A percentile compares a stretch with the other conserved stretches of the same genome.
These are phyloP conservation scores for Ptilonorhynchus violaceus DNA, from an alignment of 2,113 vertebrate species.

Conservation along the genomic window DNA sequence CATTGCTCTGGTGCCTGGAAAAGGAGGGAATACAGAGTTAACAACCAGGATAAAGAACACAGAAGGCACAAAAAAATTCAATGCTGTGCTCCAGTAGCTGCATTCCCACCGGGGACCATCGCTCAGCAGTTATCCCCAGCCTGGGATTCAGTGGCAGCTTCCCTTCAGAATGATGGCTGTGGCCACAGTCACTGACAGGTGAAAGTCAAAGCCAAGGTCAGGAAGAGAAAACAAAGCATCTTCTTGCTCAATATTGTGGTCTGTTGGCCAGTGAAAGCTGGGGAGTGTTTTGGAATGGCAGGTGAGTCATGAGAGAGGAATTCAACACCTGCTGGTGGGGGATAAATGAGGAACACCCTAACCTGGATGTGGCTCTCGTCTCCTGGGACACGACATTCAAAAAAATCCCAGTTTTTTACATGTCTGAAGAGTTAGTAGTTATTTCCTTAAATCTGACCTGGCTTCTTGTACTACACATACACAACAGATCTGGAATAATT, in stretches of 20 bases:
- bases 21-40: background rate
- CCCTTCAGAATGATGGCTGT: background rate
- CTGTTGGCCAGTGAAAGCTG: background rate
- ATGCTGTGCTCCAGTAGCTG: background rate
- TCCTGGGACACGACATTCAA: background rate
- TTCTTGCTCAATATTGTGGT: background rate
- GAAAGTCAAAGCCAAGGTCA: background rate
- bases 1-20: conserved; percentile 89
- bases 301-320: background rate
- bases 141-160: background rate
- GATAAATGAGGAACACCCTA: background rate
- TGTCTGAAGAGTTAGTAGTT: background rate
- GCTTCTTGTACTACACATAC: background rate
- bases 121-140: background rate
- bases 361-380: fast-evolving
- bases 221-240: background rate
- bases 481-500: background rate
- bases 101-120: fast-evolving
- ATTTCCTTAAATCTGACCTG: background rate
- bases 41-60: background rate
- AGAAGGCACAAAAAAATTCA: background rate
- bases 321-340: background rate
- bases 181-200: background rate
- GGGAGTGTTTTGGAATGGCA: background rate
- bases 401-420: fast-evolving